Conservation (phyloP, 2,113 vertebrate genomes). For the Ctenomys sociabilis region DNA sequence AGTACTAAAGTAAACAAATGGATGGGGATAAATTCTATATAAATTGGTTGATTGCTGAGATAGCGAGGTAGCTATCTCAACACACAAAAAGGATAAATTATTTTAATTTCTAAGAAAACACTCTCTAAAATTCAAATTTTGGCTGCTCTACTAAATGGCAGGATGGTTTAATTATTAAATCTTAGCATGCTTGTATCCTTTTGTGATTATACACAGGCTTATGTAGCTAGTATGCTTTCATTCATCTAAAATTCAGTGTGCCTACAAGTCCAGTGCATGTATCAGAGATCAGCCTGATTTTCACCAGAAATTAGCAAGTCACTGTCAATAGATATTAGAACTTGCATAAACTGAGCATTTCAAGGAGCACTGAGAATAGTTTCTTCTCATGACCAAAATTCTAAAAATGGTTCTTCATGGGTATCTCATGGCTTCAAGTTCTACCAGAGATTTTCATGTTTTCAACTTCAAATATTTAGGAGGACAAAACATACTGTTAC, state of each 20-base stretch:
- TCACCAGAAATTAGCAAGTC: neutral
- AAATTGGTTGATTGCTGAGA: neutral
- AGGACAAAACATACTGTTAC: neutral
- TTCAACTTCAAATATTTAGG: conserved; percentile 11
- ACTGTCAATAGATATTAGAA: neutral
- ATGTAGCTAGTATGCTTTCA: neutral
- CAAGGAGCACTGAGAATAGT: neutral
- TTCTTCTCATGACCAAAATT: neutral
- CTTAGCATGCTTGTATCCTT: neutral
- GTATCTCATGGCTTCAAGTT: neutral
- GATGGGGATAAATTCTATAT: neutral
- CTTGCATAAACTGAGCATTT: neutral
- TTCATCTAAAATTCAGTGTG: neutral
- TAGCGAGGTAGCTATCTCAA: neutral
- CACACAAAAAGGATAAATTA: neutral
- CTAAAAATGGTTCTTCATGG: neutral
- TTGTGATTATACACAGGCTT: neutral
- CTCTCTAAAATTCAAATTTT: conserved; percentile 22
- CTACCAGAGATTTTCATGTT: neutral
- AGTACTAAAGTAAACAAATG: neutral
- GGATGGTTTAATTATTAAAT: neutral
- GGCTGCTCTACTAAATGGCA: neutral
- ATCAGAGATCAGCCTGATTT: neutral
- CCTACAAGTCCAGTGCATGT: neutral
- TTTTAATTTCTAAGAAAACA: neutral